phyloP scores from a whole-genome alignment of 2,113 vertebrate genomes.

The Cavia porcellus region DNA sequence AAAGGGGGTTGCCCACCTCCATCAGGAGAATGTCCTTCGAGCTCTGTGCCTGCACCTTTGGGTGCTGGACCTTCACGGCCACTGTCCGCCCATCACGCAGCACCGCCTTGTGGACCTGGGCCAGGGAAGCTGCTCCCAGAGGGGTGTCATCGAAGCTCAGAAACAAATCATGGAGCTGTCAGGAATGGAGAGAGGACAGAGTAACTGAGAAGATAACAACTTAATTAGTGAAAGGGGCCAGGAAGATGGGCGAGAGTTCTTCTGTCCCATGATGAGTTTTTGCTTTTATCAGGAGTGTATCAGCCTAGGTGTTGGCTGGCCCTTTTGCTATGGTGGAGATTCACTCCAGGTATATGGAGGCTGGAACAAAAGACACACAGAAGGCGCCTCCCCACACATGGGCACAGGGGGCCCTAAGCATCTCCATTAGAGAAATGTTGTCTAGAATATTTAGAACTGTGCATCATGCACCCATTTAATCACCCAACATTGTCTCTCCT shows the following conservation, averaged over 20 bases:
- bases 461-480: not conserved
- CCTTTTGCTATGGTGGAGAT: not conserved
- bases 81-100: constrained; percentile 95
- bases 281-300: no score
- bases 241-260: not conserved
- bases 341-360: not conserved
- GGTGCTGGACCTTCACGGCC: constrained; percentile 98
- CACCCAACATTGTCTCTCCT: not conserved
- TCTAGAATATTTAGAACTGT: not conserved
- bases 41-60: constrained; percentile 96
- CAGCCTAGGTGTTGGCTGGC: not conserved
- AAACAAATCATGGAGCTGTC: constrained; percentile 95
- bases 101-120: constrained; percentile 98
- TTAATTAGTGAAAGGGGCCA: not conserved
- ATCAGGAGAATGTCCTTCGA: constrained; percentile 96
- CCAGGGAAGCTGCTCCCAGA: constrained; percentile 95
- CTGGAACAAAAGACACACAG: not conserved
- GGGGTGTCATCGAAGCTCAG: constrained; percentile 94
- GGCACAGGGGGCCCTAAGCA: not conserved
- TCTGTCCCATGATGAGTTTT: not conserved
- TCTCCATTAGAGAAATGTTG: not conserved
- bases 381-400: not conserved
- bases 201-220: not conserved
- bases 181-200: constrained; percentile 69
- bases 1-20: constrained; percentile 90